These are phyloP conservation scores for Rallus limicola DNA, from an alignment of 2,113 vertebrate genomes.

Conservation along the genomic window DNA sequence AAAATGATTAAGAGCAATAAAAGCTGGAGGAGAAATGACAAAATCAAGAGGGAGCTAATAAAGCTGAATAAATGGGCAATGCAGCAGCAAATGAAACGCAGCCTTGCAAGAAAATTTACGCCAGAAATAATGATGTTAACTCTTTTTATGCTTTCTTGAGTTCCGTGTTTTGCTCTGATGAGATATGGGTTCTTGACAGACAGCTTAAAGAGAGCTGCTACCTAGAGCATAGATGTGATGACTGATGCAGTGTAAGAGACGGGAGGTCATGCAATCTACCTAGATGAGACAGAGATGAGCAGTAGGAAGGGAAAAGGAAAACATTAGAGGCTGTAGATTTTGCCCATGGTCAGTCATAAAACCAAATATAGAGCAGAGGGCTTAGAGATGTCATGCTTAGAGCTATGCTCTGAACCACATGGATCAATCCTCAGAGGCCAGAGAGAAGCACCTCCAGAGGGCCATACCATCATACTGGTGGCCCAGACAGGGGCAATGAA, in stretches of 20 bases:
- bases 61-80: background rate
- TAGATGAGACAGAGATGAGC: background rate
- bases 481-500: background rate
- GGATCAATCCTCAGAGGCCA: background rate
- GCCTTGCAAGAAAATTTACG: background rate
- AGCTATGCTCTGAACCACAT: background rate
- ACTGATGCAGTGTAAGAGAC: background rate
- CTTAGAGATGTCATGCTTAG: background rate
- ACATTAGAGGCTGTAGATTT: background rate
- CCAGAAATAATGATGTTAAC: background rate
- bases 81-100: background rate
- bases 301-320: background rate
- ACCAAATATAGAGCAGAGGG: background rate
- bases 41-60: background rate
- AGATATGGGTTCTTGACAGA: background rate
- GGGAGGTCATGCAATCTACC: background rate
- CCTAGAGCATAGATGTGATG: background rate
- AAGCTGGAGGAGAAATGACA: background rate
- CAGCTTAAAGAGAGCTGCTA: background rate
- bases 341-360: background rate
- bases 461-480: background rate
- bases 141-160: background rate
- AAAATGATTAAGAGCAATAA: slow-evolving; percentile 11
- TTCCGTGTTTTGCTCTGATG: background rate
- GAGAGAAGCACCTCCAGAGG: background rate